Evolutionary conservation across 2,888 invertebrate species (phyloP), one percentile per base, ranked within the genome.

Genomic region (Cerastis leucographa): DNA sequence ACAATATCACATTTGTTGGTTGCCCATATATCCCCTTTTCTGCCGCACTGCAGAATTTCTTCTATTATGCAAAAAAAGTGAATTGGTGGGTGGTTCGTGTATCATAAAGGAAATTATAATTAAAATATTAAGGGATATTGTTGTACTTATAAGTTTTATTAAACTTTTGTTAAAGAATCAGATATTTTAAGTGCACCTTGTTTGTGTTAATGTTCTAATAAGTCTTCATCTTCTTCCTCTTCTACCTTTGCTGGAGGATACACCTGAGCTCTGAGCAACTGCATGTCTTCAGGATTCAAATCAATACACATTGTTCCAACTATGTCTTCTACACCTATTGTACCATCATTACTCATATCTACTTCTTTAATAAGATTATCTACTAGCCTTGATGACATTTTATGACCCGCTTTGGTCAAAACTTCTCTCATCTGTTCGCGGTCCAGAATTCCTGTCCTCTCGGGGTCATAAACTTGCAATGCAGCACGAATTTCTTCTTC

Each of bases 261-360:
- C 25, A 95, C 78, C 17, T 92, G 81, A 42, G 87, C 90, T 83
- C 86, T 89, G 1, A 96, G 86, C 92, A 95, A 91, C 74, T 90
- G 78, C 71, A 96, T 85, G 84, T 96, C 96, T 66, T 96, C 96
- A 83, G 84, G 92, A 80, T 95, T 96, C 74, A 96, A 90, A 88
- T 96, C 96, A 56, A 96, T 93, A 71, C 95, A 93, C 92, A 96
- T 93, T 19, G 96, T 96, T n/a, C 95, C 96, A 9, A 96, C 92
- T 9, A 95, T 92, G 80, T 96, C 96, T 78, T 96, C 96, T 62
- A 96, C 89, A 40, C 95, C 95, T 75, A 96, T 92, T 9, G 94
- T 95, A 29, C 96, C 96, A 83, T 96, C 96, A 79, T 95, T 95
- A 71, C 90, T 91, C 83, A 96, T 90, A 78, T 96, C 96, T 8